Base-by-base conservation (phyloP, 1,140 invertebrate species). In the Drosophila persimilis region DNA sequence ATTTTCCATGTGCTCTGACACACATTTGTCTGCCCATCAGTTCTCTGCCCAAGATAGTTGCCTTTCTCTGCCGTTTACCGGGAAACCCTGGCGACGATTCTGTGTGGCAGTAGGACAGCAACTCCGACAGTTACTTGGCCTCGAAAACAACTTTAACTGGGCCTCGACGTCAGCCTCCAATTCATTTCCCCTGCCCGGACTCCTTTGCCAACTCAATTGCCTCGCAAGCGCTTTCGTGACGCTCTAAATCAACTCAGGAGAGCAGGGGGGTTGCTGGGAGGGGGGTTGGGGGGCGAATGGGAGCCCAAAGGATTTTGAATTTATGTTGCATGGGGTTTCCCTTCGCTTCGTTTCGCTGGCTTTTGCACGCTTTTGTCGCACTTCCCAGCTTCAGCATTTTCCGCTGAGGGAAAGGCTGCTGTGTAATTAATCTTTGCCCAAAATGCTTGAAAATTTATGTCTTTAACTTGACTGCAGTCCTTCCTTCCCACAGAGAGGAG, bases 391-490 rank as follows among this genome's bases (percentile, higher is more conserved):
- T 22, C 29, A 4, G 9, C 35, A 31, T 22, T 24, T 50, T 31
- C 54, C 13, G 48, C 47, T 48, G 48, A 35, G 29, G 45, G 29
- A 69, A 57, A 57, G 50, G 57, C 54, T 75, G 77, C 78, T 79
- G 71, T 70, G 84, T 85, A 89, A 89, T 89, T 89, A 89, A 89
- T 89, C 86, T 89, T 89, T 72, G 77, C 69, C 85, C 75, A 76
- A 89, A 89, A 89, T 89, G 86, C 80, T 89, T 74, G 71, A 85
- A 89, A 89, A 89, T 89, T 89, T 89, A 89, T 89, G 86, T 88
- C 83, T 88, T 88, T 81, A 86, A 86, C 81, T 86, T 88, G 70
- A 71, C 67, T 55, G 50, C 60, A 50, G 51, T 69, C 39, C 50
- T 22, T 29, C 53, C 56, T 54, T 61, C 47, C 39, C 11, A 11